These are phyloP conservation scores for Trissolcus basalis DNA, from an alignment of 1,140 invertebrate species.

Conservation along the genomic window DNA sequence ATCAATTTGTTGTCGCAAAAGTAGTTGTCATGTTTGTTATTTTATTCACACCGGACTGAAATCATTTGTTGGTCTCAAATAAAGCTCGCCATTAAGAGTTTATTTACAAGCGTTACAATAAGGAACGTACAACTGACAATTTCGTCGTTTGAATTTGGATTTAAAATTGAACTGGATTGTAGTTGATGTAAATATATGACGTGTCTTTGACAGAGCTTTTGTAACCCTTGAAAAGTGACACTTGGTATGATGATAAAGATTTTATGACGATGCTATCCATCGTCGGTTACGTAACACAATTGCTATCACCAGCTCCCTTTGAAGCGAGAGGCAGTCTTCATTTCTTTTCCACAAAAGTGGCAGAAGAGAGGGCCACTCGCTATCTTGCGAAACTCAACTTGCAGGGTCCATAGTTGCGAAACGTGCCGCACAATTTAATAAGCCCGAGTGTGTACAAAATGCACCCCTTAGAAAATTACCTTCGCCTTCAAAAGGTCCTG, in stretches of 20 bases:
- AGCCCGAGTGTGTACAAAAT: constrained; percentile 19
- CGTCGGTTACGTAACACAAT: constrained; percentile 37
- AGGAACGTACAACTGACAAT: too few species aligned
- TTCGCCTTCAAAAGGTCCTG: neutral
- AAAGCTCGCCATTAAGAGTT: too few species aligned
- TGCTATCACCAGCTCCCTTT: constrained; percentile 27
- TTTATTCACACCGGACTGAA: too few species aligned
- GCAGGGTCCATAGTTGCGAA: constrained; percentile 27
- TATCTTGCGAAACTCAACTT: constrained; percentile 16
- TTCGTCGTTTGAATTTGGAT: neutral
- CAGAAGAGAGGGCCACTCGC: constrained; percentile 8
- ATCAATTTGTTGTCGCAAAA: too few species aligned
- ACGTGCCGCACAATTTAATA: constrained; percentile 31
- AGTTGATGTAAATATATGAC: neutral
- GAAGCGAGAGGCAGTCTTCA: constrained; percentile 5
- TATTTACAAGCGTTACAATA: too few species aligned
- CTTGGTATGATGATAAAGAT: constrained; percentile 26
- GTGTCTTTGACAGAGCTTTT: constrained; percentile 7
- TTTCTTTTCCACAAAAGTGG: constrained; percentile 36
- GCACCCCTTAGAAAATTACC: neutral
- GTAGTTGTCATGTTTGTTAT: too few species aligned
- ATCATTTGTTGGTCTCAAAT: too few species aligned
- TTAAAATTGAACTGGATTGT: neutral
- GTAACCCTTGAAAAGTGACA: constrained; percentile 11
- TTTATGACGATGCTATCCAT: constrained; percentile 34